Evolutionary conservation across 2,888 invertebrate species (phyloP).

Genomic region (Epicampocera succincta): DNA sequence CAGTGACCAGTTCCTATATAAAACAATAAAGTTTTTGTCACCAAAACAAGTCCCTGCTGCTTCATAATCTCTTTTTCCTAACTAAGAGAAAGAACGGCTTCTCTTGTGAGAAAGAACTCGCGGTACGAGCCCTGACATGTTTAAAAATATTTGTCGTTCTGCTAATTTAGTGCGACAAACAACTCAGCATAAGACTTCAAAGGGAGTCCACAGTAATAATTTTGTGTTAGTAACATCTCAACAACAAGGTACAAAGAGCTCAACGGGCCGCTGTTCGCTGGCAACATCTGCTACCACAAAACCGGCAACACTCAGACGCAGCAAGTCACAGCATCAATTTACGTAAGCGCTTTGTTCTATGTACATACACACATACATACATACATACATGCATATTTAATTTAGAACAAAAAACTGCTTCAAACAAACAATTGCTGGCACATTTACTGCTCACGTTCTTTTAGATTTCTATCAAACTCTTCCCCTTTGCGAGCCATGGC

Average conservation of each 20-base stretch:
- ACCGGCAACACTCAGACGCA: conserved; percentile 63
- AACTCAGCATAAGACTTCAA: conserved; percentile 51
- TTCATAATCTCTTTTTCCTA: neutral
- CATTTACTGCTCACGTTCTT: neutral
- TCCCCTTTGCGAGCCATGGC: conserved; percentile 61
- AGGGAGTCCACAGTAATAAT: conserved; percentile 35
- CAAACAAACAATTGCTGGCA: no score
- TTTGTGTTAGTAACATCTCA: conserved; percentile 30
- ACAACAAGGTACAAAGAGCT: conserved; percentile 52
- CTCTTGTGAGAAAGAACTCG: conserved; percentile 12
- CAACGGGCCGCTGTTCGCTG: conserved; percentile 51
- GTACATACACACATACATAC: conserved; percentile 14
- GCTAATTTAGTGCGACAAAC: conserved; percentile 70
- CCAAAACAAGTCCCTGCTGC: neutral
- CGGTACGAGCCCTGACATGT: conserved; percentile 72
- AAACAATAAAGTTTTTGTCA: neutral
- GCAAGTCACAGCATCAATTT: conserved; percentile 59
- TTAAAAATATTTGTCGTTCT: conserved; percentile 73
- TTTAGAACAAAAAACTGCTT: no score
- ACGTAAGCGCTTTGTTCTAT: conserved; percentile 53
- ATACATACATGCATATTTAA: no score
- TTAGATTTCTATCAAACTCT: conserved; percentile 52
- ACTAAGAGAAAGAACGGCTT: neutral
- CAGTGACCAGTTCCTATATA: no score
- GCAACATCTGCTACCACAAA: conserved; percentile 44